A percentile compares a stretch with the other conserved stretches of the same genome.
phyloP scores from a whole-genome alignment of 1,140 invertebrate species.

The Sycophaga agraensis region DNA sequence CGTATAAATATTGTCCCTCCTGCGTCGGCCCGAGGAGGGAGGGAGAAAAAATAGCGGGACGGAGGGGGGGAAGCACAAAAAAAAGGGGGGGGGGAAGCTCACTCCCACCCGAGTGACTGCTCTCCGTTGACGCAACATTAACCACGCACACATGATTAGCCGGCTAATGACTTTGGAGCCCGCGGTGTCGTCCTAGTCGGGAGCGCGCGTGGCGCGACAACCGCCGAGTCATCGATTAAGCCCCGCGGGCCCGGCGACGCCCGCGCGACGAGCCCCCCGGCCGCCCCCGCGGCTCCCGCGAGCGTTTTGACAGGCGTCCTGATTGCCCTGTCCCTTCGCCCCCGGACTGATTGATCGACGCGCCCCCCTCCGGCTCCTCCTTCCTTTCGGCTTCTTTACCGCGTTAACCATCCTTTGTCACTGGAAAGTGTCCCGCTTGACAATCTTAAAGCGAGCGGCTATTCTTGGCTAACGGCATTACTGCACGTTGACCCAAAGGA shows the following conservation, averaged over 20 bases:
- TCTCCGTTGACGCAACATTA: slow-evolving; percentile 59
- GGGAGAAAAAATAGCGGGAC: not conserved
- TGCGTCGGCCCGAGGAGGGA: not conserved
- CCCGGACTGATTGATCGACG: slow-evolving; percentile 7
- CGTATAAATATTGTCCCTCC: slow-evolving; percentile 3
- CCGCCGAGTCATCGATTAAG: slow-evolving; percentile 31
- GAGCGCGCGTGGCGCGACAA: not conserved
- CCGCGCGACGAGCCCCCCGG: not conserved
- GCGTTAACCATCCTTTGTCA: too few relatives aligned
- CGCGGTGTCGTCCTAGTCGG: not conserved
- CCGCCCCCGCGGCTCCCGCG: not conserved
- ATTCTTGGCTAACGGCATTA: too few relatives aligned
- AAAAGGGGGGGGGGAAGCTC: slow-evolving; percentile 30
- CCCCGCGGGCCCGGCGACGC: slow-evolving; percentile 4
- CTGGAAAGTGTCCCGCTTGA: too few relatives aligned
- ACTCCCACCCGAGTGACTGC: slow-evolving; percentile 48
- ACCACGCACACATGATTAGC: slow-evolving; percentile 58
- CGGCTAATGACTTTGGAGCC: slow-evolving; percentile 52
- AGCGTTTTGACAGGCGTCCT: not conserved
- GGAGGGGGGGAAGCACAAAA: not conserved
- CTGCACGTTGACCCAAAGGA: too few relatives aligned
- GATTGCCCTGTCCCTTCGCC: slow-evolving; percentile 3
- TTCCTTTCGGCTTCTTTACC: not conserved
- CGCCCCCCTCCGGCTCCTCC: not conserved
- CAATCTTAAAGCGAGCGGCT: too few relatives aligned